Evolutionary conservation across 2,888 invertebrate species (phyloP).

Genomic region (Drosophila testacea): DNA sequence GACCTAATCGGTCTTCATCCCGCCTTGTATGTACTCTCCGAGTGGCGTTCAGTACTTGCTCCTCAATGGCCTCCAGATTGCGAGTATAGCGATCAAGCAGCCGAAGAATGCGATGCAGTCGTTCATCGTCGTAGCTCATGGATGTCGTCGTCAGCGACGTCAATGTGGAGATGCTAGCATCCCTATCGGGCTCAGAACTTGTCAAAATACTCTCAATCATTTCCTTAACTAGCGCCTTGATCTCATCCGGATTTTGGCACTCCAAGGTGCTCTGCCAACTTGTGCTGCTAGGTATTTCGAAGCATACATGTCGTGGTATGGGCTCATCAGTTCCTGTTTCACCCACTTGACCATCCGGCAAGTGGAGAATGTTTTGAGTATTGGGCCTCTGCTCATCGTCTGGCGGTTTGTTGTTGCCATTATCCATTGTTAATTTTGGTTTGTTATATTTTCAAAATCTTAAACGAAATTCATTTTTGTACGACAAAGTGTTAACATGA

Average conservation of each 20-base stretch:
- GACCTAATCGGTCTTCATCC: not conserved
- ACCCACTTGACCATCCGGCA: conserved; percentile 50
- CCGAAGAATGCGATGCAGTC: conserved; percentile 63
- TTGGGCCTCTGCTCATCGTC: not conserved
- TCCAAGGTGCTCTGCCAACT: not conserved
- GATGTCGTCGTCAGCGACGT: not conserved
- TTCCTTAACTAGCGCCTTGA: conserved; percentile 28
- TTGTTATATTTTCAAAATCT: conserved; percentile 12
- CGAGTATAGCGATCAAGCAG: conserved; percentile 70
- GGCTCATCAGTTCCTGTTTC: conserved; percentile 59
- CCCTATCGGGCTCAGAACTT: conserved; percentile 18
- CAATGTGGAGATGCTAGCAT: conserved; percentile 8
- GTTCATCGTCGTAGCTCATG: conserved; percentile 24
- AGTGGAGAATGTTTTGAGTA: conserved; percentile 22
- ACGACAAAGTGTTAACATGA: conserved; percentile 20
- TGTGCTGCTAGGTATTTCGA: conserved; percentile 22
- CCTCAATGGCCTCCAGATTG: conserved; percentile 67
- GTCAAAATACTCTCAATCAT: conserved; percentile 48
- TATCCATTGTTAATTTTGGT: conserved; percentile 43
- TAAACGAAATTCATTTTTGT: conserved; percentile 34
- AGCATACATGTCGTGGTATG: conserved; percentile 10
- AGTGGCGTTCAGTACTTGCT: conserved; percentile 17
- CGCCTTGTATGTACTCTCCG: not conserved
- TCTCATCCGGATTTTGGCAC: conserved; percentile 9
- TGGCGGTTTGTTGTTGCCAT: conserved; percentile 6